Evolutionary conservation across 1,140 invertebrate species (phyloP), one percentile per base, ranked within the genome.

Genomic region (Melipona quadrifasciata): DNA sequence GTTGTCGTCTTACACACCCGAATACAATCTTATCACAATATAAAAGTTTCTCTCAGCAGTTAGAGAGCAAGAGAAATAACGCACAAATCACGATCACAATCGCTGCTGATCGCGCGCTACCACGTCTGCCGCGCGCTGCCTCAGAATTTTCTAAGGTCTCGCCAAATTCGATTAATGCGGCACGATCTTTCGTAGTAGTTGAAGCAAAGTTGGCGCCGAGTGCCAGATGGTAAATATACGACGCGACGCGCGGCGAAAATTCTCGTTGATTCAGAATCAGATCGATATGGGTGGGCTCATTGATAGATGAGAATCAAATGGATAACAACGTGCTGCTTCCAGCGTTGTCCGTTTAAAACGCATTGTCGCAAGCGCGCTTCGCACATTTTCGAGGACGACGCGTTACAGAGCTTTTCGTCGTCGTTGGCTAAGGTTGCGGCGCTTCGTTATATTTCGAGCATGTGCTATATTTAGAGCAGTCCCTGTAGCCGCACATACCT

Each of bases 381-480:
- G 39, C 74, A 77, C 57, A 82, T 89, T 88, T 89, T 88, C 72
- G 83, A 67, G 58, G 47, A 73, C 72, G 65, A 24, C 64, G 34
- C 53, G 67, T 75, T 65, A 85, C 80, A 27, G 67, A 11, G 39
- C 64, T 81, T 31, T 87, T 80, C 57, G 57, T 87, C 12, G 53
- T 68, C 53, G 64, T 75, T 84, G 76, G 64, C 87, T 86, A 89
- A 86, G 80, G 77, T 89, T 86, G 84, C 74, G 0, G 87, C 91
- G 84, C 91, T 90, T 92, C 90, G 93, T 94, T 93, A 94, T 94
- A 94, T 94, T 94, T 94, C 89, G 92, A 93, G 94, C 91, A 87
- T 88, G 87, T 87, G 91, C 93, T 94, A 94, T 93, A 90, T 94
- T 94, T 94, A 94, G 93, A 92, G 68, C 86, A 87, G 87, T 85